Base-by-base conservation (phyloP, 2,888 invertebrate genomes). In the Tigriopus californicus region DNA sequence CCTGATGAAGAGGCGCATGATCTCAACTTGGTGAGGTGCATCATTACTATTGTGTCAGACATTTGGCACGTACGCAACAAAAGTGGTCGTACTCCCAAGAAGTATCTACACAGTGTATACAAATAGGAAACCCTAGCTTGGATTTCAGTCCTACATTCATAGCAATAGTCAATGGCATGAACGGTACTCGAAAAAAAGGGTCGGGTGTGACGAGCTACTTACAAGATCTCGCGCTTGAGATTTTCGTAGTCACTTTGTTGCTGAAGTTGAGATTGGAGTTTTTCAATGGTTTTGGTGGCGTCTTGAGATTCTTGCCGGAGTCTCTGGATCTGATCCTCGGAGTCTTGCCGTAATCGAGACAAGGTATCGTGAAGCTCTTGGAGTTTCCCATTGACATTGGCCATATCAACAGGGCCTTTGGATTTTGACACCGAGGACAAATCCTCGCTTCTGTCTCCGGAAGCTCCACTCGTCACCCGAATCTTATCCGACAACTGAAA, bases 221-320 rank as follows among this genome's bases (percentile, higher is more conserved):
- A 61, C 61, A 47, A 51, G 4, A 61, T 41, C 33, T 55, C 61
- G 18, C 54, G 48, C 33, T 61, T 61, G 49, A 61, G 51, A 25
- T 49, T 46, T 24, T 61, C 49, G 49, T 61, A 61, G 42, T 61
- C 61, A 22, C 42, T 47, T 46, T 61, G 61, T 13, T 49, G 61
- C 12, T 61, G 57, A n/a, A 61, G 54, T 15, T 57, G 51, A 25
- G 12, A 33, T 24, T 61, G 57, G 25, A 61, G 52, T 18, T 57
- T 41, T 11, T 15, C 51, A 25, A 61, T 61, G 57, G 57, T 61
- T n/a, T 48, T 56, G 18, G 48, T 55, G 47, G 51, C 51, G 8
- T 47, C 55, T 20, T 49, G 49, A 18, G 57, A 51, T 41, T 61
- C 57, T 24, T 58, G 18, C n/a, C 41, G 22, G 49, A 61, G 57